Evolutionary conservation across 2,113 vertebrate species (phyloP), one percentile per base, ranked within the genome.

Genomic region (Hemicordylus capensis): DNA sequence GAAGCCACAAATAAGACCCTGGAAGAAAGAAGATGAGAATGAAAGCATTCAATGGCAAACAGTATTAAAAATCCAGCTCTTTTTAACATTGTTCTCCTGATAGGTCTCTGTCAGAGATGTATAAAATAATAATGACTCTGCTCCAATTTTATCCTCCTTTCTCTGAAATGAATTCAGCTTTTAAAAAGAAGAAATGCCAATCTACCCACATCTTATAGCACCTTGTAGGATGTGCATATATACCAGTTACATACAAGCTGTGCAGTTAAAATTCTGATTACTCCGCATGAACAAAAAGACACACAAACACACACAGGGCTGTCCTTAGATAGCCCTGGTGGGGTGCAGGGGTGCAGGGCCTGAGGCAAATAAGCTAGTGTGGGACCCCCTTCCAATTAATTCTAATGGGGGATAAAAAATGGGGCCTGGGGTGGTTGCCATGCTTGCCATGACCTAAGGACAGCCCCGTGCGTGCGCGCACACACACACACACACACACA

Each of bases 1-100:
- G 96, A 98, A 99, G 90, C 98, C 97, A 95, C 98, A 99, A 94
- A 99, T 98, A 95, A 97, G 97, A 89, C 98, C 98, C 99, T 99
- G 94, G 56, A 90, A 39, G 91, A 93, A 86, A 90, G 88, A 67
- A 91, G 85, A 93, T 90, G 85, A 85, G 74, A 77, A 78, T 77
- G 84, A 89, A 93, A 84, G 87, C 89, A 90, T 77, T 94, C 90
- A 93, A 89, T 90, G 89, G 79, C 91, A 92, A 56, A 91, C 90
- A 89, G 85, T 91, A 67, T 74, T 51, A 64, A n/a, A 70, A 89
- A 17, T 87, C 91, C 34, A 69, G 87, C 88, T 95, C 87, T 92
- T 89, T 90, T 89, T 58, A 48, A 90, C 84, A 92, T 91, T 88
- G 86, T 64, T 85, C 75, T 91, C 26, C 89, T 85, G 92, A 90